phyloP scores from a whole-genome alignment of 37 sponge, comb jelly and placozoan species.

The Dysidea cf. avara region DNA sequence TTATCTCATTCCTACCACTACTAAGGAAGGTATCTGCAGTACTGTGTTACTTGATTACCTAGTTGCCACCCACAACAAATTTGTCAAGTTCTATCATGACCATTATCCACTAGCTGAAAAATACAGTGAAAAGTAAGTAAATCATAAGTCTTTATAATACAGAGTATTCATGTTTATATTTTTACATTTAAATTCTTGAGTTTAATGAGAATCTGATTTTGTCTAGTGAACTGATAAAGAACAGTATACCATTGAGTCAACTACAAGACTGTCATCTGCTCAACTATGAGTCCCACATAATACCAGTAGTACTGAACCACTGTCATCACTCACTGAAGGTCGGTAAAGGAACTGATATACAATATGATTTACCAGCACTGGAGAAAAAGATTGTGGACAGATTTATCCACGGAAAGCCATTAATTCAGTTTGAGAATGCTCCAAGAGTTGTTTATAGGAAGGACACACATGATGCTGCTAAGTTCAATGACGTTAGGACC shows the following conservation, averaged over 20 bases:
- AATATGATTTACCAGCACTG: slow-evolving; percentile 73
- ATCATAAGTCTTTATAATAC: not conserved
- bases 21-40: slow-evolving; percentile 63
- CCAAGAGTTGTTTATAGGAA: slow-evolving; percentile 57
- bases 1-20: slow-evolving; percentile 67
- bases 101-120: not conserved
- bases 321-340: slow-evolving; percentile 70
- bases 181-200: not conserved
- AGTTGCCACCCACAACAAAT: slow-evolving; percentile 56
- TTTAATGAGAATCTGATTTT: not conserved
- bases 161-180: not conserved
- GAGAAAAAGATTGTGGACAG: slow-evolving; percentile 79
- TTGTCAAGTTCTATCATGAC: slow-evolving; percentile 52
- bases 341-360: slow-evolving; percentile 66
- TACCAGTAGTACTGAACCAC: slow-evolving; percentile 72
- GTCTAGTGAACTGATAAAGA: slow-evolving; percentile 3
- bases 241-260: slow-evolving; percentile 61
- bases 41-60: slow-evolving; percentile 66
- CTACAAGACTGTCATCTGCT: slow-evolving; percentile 61
- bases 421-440: slow-evolving; percentile 41
- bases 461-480: slow-evolving; percentile 46
- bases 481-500: slow-evolving; percentile 54
- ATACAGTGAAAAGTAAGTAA: slow-evolving; percentile 15
- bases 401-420: slow-evolving; percentile 76
- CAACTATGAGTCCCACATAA: slow-evolving; percentile 65